Percentiles rank a stretch among this genome's conserved stretches.
Conservation (phyloP, 2,888 invertebrate genomes). For the Megastigmus dorsalis region DNA sequence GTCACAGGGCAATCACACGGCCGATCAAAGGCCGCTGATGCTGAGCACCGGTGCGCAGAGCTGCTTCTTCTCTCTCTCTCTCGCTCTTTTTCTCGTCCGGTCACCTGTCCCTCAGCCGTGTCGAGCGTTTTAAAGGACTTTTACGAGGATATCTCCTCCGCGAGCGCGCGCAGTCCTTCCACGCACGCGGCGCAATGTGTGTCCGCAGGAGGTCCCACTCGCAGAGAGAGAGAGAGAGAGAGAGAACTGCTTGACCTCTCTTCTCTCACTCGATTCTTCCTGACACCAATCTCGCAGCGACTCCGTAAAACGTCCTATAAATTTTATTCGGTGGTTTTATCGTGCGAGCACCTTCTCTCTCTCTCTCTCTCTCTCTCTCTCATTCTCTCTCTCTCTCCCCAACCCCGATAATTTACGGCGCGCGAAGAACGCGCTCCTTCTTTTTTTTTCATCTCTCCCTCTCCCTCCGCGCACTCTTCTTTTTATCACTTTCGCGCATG, state of each 20-base stretch:
- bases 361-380: too few relatives aligned
- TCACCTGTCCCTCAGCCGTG: slow-evolving; percentile 66
- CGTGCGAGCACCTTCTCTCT: slow-evolving; percentile 53
- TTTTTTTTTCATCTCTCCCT: slow-evolving; percentile 42
- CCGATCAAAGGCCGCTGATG: slow-evolving; percentile 28
- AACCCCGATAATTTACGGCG: slow-evolving; percentile 67
- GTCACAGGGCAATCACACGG: slow-evolving; percentile 39
- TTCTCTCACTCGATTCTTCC: slow-evolving; percentile 69
- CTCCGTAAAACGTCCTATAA: slow-evolving; percentile 72
- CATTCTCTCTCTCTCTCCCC: slow-evolving; percentile 37
- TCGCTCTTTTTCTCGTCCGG: slow-evolving; percentile 59
- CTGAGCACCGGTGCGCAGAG: neutral
- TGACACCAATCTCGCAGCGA: slow-evolving; percentile 69
- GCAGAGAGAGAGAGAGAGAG: too few relatives aligned
- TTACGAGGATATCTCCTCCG: slow-evolving; percentile 44
- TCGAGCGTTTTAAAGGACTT: slow-evolving; percentile 3
- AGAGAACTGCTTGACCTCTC: slow-evolving; percentile 60
- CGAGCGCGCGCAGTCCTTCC: slow-evolving; percentile 42
- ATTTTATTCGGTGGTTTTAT: slow-evolving; percentile 72
- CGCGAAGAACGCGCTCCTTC: slow-evolving; percentile 47
- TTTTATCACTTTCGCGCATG: neutral
- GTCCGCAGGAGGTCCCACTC: slow-evolving; percentile 69
- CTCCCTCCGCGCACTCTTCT: neutral
- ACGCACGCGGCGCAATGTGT: slow-evolving; percentile 56
- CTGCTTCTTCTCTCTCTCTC: too few relatives aligned